Evolutionary conservation across 2,797 vertebrate species (phyloP), one percentile per base, ranked within the genome.

Genomic region (Ctenopoma multispine): DNA sequence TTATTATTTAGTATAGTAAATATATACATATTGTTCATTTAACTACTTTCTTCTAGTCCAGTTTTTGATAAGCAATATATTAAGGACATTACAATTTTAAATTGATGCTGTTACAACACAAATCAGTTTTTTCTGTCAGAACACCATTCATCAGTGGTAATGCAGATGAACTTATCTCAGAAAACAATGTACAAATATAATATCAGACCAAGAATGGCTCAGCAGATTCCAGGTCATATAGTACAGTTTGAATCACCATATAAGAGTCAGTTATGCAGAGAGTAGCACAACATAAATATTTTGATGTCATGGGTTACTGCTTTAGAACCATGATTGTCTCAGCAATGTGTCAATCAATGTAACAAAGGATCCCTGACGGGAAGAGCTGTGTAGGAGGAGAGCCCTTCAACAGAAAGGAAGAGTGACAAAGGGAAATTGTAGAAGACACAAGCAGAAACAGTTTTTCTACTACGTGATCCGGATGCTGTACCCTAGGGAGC

Each of bases 401-500:
- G 58, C 43, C 59, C 72, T 61, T 49, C 27, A 46, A 76, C 64
- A 53, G 59, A 66, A 41, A 34, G 36, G 60, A 44, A n/a, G 34
- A 41, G 11, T 47, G 0, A 0, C 47, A 24, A 62, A 40, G 63
- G 15, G 43, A 60, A 43, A 49, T 18, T 47, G 63, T 7, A 29
- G 46, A 72, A 80, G 61, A 61, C 66, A 44, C 66, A 29, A 23
- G 57, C 43, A 54, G 66, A 63, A 43, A 4, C 43, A 43, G 44
- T 46, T 72, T 23, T 64, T 79, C 36, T n/a, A 20, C 56, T 24
- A 3, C 23, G 72, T 10, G 1, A 72, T 75, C 64, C 15, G 20
- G 56, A 71, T 63, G 82, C 69, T 56, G 67, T 43, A 40, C 77
- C 79, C 66, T 18, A 1, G 56, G 77, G 82, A 81, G 58, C 14